phyloP scores from a whole-genome alignment of 2,888 invertebrate species.

The Coleophora flavipennella region DNA sequence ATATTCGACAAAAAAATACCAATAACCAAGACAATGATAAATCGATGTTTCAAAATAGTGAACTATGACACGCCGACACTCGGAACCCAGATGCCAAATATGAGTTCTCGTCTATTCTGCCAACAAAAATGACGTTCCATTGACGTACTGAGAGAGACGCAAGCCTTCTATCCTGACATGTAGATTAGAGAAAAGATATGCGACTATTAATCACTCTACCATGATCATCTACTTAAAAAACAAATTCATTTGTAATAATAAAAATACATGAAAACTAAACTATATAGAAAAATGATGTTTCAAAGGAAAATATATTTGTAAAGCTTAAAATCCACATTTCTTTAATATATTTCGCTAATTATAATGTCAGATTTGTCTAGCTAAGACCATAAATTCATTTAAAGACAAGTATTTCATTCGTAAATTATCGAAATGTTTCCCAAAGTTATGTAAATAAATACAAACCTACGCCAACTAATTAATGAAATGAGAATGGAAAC shows the following conservation, averaged over 20 bases:
- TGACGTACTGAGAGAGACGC: constrained; percentile 55
- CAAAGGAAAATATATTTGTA: background rate
- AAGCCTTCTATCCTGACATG: constrained; percentile 48
- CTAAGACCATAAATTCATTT: no score
- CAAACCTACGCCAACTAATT: constrained; percentile 2
- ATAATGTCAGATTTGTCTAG: no score
- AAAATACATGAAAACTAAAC: no score
- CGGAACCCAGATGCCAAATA: constrained; percentile 38
- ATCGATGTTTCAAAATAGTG: constrained; percentile 53
- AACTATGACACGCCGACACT: constrained; percentile 49
- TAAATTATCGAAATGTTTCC: constrained; percentile 1
- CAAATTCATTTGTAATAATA: constrained; percentile 5
- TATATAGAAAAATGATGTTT: no score
- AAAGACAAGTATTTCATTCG: background rate
- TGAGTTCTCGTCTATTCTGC: constrained; percentile 18
- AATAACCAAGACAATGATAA: constrained; percentile 42
- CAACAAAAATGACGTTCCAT: constrained; percentile 58
- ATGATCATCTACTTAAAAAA: constrained; percentile 34
- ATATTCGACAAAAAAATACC: constrained; percentile 24
- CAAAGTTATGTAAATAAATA: background rate
- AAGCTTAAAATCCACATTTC: constrained; percentile 6
- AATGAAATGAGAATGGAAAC: background rate
- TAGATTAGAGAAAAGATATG: constrained; percentile 55
- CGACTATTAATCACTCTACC: constrained; percentile 44
- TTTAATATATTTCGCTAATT: background rate